Evolutionary conservation across 1,140 invertebrate species (phyloP).

Genomic region (Babylonia areolata): DNA sequence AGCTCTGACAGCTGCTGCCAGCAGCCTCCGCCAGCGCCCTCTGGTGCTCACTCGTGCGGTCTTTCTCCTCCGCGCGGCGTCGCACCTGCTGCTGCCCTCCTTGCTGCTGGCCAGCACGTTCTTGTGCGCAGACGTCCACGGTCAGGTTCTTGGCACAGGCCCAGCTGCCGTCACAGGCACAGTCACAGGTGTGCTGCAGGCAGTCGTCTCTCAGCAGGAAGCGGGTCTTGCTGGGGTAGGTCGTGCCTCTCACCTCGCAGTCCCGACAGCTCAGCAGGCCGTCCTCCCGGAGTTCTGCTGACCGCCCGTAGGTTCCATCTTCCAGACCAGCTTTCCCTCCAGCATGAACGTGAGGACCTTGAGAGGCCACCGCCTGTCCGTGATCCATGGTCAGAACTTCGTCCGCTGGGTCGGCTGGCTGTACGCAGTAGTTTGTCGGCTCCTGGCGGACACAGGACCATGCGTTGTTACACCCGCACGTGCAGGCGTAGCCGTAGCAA

Average conservation of each 20-base stretch:
- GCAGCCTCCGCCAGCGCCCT: conserved; percentile 2
- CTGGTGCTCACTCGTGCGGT: background rate
- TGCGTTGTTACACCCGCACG: conserved; percentile 54
- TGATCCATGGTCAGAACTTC: background rate
- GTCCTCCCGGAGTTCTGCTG: conserved; percentile 12
- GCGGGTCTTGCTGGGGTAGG: conserved; percentile 38
- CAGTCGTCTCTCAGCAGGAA: conserved; percentile 49
- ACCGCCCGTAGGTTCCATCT: background rate
- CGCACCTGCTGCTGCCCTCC: background rate
- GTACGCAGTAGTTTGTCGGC: conserved; percentile 38
- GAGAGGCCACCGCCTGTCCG: background rate
- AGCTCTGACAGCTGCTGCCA: conserved; percentile 39
- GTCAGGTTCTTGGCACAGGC: conserved; percentile 40
- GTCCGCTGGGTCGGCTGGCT: background rate
- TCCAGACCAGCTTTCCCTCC: background rate
- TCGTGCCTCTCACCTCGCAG: conserved; percentile 42
- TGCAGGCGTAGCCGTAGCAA: conserved; percentile 52
- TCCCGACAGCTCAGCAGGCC: conserved; percentile 24
- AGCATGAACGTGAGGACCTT: background rate
- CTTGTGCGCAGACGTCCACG: conserved; percentile 40
- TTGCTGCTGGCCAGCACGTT: background rate
- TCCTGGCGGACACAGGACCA: conserved; percentile 53
- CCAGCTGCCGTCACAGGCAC: conserved; percentile 51
- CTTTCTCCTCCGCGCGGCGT: background rate
- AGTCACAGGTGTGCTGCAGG: conserved; percentile 45